Evolutionary conservation across 2,888 invertebrate genomes (phyloP).

Genomic region (Myathropa florea): DNA sequence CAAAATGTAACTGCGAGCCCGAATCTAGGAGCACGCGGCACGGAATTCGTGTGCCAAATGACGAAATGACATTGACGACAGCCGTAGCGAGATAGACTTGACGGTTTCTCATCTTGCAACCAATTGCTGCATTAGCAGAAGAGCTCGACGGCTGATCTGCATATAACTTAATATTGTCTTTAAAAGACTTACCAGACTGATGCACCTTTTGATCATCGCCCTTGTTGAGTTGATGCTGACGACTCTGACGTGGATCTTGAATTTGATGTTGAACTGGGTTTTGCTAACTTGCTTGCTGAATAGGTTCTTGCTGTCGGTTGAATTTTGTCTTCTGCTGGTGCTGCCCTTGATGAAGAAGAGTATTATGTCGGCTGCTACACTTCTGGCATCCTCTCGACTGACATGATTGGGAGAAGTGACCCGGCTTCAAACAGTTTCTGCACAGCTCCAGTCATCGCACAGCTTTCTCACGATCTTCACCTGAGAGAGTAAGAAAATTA

Average conservation of each 20-base stretch:
- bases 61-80: not conserved
- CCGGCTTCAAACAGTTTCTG: not conserved
- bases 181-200: not conserved
- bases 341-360: not conserved
- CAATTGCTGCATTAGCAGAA: not conserved
- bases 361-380: slow-evolving; percentile 6
- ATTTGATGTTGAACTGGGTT: not conserved
- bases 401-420: not conserved
- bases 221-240: not conserved
- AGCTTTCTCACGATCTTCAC: not conserved
- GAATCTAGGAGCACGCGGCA: not conserved
- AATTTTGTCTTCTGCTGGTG: not conserved
- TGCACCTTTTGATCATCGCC: no score
- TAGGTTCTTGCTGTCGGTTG: not conserved
- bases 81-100: slow-evolving; percentile 3
- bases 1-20: no score
- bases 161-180: not conserved
- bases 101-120: not conserved
- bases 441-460: slow-evolving; percentile 1
- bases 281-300: no score
- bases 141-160: not conserved
- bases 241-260: not conserved
- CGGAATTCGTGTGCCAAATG: not conserved
- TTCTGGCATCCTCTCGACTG: not conserved
- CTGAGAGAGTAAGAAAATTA: not conserved